Conservation (phyloP, 2,113 vertebrate species). For the Malurus cyaneus region DNA sequence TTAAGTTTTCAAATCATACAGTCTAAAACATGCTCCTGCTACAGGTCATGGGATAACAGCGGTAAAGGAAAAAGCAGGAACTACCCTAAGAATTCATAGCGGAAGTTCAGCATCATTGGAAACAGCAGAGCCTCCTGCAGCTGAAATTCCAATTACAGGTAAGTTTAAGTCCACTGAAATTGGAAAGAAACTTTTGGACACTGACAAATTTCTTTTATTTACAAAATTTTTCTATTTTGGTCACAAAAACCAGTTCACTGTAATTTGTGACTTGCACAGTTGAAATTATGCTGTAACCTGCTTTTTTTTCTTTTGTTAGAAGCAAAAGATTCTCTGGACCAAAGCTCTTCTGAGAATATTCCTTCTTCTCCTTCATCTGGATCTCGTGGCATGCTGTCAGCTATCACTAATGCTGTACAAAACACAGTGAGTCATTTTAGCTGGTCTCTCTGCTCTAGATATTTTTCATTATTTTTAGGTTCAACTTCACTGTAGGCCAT, state of each 20-base stretch:
- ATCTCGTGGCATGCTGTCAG: conserved; percentile 86
- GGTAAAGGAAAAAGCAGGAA: conserved; percentile 91
- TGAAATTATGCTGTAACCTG: neutral
- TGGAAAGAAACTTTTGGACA: neutral
- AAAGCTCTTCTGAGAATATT: conserved; percentile 15
- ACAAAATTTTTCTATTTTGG: neutral
- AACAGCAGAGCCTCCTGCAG: conserved; percentile 63
- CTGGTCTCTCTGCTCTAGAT: neutral
- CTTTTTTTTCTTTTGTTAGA: conserved; percentile 12
- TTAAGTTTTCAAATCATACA: neutral
- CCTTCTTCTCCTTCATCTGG: conserved; percentile 61
- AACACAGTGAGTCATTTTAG: conserved; percentile 84
- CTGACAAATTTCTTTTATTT: neutral
- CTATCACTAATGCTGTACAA: conserved; percentile 88
- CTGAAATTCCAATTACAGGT: conserved; percentile 42
- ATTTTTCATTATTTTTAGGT: neutral
- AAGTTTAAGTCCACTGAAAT: neutral
- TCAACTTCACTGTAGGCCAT: neutral
- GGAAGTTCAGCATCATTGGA: conserved; percentile 73
- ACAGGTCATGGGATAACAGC: conserved; percentile 90
- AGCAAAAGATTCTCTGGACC: conserved; percentile 36
- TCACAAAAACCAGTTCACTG: neutral
- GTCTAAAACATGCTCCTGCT: neutral
- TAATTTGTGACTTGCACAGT: neutral
- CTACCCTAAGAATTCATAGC: conserved; percentile 82